Percentiles rank a stretch among this genome's conserved stretches.
Conservation (phyloP, 1,140 invertebrate species). For the Leptopilina clavipes region DNA sequence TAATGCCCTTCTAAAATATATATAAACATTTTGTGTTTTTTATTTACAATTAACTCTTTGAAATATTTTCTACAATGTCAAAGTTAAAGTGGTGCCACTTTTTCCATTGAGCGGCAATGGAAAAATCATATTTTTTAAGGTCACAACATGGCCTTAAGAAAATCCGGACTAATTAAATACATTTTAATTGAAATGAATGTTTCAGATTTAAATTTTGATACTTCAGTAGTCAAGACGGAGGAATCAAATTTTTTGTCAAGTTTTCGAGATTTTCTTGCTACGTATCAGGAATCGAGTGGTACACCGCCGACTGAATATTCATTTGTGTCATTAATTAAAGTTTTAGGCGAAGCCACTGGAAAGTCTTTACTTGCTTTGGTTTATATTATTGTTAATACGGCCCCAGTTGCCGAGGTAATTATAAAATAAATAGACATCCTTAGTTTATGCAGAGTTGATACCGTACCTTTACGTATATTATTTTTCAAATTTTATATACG, state of each 20-base stretch:
- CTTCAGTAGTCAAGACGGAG: background rate
- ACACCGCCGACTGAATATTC: conserved; percentile 62
- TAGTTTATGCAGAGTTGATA: too few relatives aligned
- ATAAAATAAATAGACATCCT: background rate
- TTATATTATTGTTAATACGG: conserved; percentile 63
- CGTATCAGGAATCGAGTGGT: conserved; percentile 65
- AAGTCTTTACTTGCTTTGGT: conserved; percentile 63
- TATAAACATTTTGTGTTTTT: too few relatives aligned
- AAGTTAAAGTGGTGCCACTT: too few relatives aligned
- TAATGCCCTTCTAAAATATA: too few relatives aligned
- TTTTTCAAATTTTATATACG: background rate
- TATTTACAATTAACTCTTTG: too few relatives aligned
- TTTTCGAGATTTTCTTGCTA: conserved; percentile 59
- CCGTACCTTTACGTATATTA: too few relatives aligned
- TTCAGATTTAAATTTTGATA: conserved; percentile 34
- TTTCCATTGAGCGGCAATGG: too few relatives aligned
- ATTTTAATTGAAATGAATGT: background rate
- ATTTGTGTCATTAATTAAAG: conserved; percentile 60
- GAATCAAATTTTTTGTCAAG: conserved; percentile 46
- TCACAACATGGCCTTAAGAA: too few relatives aligned
- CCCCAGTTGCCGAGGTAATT: conserved; percentile 64
- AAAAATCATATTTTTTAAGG: too few relatives aligned
- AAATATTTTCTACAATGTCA: too few relatives aligned
- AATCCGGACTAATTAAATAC: too few relatives aligned
- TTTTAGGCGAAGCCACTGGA: conserved; percentile 64